A percentile compares a stretch with the other conserved stretches of the same genome.
Conservation (phyloP, 2,888 invertebrate species). For the Odontocolon sp. region DNA sequence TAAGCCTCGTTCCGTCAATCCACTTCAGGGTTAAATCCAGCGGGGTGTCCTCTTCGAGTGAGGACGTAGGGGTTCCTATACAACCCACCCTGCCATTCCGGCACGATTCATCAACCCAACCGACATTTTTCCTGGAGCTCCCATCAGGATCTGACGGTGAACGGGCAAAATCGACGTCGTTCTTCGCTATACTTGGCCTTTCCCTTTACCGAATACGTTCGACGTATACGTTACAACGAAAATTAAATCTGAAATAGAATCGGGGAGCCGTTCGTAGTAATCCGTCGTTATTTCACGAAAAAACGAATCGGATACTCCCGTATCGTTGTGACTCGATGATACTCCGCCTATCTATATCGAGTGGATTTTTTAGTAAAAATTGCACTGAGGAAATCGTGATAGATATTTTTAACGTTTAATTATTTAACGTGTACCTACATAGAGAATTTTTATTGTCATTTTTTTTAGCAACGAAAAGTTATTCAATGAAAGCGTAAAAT, state of each 20-base stretch:
- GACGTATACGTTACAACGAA: background rate
- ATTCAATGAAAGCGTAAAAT: too few relatives aligned
- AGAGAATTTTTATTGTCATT: too few relatives aligned
- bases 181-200: background rate
- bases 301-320: too few relatives aligned
- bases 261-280: background rate
- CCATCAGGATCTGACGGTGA: background rate
- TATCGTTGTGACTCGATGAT: too few relatives aligned
- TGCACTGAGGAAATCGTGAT: too few relatives aligned
- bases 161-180: background rate
- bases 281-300: too few relatives aligned
- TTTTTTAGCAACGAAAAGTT: too few relatives aligned
- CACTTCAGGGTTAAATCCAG: constrained; percentile 36
- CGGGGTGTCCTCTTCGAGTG: constrained; percentile 14
- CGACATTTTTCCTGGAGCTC: constrained; percentile 17
- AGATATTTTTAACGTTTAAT: too few relatives aligned
- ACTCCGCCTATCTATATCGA: too few relatives aligned
- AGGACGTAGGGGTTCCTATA: constrained; percentile 19
- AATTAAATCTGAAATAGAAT: constrained; percentile 18
- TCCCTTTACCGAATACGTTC: background rate
- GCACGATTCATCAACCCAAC: constrained; percentile 49
- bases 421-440: too few relatives aligned
- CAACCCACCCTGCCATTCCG: constrained; percentile 12
- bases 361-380: too few relatives aligned
- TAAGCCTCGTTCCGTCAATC: constrained; percentile 48